Evolutionary conservation across 1,140 invertebrate species (phyloP).

Genomic region (Lepidurus packardi): DNA sequence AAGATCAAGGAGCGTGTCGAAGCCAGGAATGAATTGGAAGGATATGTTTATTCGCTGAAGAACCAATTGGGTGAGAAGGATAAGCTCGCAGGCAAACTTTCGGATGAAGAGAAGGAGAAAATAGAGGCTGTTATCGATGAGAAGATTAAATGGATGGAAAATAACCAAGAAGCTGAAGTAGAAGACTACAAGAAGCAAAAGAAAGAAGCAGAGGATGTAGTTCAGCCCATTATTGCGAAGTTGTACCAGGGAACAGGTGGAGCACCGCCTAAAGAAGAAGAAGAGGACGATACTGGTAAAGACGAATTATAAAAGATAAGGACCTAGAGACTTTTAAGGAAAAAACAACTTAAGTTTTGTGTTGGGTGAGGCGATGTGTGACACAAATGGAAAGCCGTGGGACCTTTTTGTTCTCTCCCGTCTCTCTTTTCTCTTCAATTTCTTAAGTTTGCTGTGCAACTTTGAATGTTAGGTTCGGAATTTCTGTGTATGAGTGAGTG

Average conservation of each 20-base stretch:
- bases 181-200: slow-evolving; percentile 95
- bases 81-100: slow-evolving; percentile 88
- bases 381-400: background rate
- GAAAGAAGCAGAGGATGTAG: slow-evolving; percentile 91
- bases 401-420: background rate
- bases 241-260: slow-evolving; percentile 77
- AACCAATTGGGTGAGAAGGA: slow-evolving; percentile 97
- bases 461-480: background rate
- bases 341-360: background rate
- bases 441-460: slow-evolving; percentile 16
- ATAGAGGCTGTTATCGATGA: slow-evolving; percentile 95
- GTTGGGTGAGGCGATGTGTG: too few relatives aligned
- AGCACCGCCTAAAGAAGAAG: slow-evolving; percentile 57
- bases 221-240: slow-evolving; percentile 96
- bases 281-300: slow-evolving; percentile 58
- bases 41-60: slow-evolving; percentile 96
- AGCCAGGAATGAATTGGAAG: slow-evolving; percentile 90
- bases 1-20: slow-evolving; percentile 95
- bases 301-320: slow-evolving; percentile 30
- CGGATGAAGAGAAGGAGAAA: slow-evolving; percentile 86
- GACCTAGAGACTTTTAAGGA: background rate
- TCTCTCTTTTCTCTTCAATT: background rate
- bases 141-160: slow-evolving; percentile 96
- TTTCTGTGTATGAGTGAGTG: background rate
- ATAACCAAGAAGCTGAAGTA: slow-evolving; percentile 86